Percentiles rank a stretch among this genome's conserved stretches.
phyloP scores from a whole-genome alignment of 2,113 vertebrate genomes.

The Octodon degus region DNA sequence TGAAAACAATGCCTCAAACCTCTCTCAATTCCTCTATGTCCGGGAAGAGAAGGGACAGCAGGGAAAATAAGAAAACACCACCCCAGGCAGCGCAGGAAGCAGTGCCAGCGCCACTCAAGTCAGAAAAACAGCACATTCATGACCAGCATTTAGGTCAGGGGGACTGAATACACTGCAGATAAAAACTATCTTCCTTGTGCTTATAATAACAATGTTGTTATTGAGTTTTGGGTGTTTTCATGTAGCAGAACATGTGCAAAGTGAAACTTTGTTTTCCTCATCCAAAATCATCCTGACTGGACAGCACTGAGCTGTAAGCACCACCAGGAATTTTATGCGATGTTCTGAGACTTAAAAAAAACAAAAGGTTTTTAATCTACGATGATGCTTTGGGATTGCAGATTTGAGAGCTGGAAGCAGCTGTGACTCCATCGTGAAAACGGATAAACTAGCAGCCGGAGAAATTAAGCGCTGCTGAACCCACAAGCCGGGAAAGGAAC shows the following conservation, averaged over 20 bases:
- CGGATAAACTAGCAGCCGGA: slow-evolving; percentile 51
- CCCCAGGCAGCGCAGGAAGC: not conserved
- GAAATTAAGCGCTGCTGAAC: slow-evolving; percentile 38
- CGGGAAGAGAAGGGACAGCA: not conserved
- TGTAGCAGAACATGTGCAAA: not conserved
- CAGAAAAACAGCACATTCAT: not conserved
- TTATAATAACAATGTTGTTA: not conserved
- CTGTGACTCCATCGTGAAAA: slow-evolving; percentile 49
- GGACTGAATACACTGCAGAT: not conserved
- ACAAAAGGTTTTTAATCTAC: not conserved
- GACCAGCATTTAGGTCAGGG: not conserved
- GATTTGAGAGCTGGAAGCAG: slow-evolving; percentile 45
- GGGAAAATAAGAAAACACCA: slow-evolving; percentile 43
- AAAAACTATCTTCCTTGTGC: not conserved
- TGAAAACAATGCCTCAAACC: slow-evolving; percentile 70
- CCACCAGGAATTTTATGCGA: not conserved
- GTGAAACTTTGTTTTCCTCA: not conserved
- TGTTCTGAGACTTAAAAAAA: slow-evolving; percentile 37
- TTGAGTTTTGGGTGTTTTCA: not conserved
- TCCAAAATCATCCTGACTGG: slow-evolving; percentile 19
- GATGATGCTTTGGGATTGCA: not conserved
- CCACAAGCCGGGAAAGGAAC: slow-evolving; percentile 45
- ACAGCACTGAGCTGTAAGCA: not conserved
- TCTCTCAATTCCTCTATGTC: slow-evolving; percentile 67
- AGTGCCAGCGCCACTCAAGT: not conserved